Conservation (phyloP, 2,113 vertebrate genomes). For the Prinia subflava region DNA sequence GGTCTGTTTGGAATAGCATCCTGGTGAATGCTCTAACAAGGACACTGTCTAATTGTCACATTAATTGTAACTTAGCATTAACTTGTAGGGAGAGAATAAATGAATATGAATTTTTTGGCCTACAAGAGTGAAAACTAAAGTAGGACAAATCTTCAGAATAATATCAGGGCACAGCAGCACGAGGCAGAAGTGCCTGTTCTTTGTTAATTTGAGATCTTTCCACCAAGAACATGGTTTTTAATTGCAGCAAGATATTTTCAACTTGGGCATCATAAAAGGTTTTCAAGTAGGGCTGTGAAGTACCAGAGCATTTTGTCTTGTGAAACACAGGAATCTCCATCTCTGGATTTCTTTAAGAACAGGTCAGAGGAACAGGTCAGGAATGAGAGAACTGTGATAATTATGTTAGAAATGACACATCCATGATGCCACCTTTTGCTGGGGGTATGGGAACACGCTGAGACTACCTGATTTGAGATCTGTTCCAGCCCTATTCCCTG, state of each 20-base stretch:
- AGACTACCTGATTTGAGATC: neutral
- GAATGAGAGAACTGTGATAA: neutral
- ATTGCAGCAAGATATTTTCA: neutral
- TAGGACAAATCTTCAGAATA: neutral
- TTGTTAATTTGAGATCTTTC: neutral
- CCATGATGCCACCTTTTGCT: fast-evolving
- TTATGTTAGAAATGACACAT: neutral
- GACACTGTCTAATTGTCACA: neutral
- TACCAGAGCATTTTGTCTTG: neutral
- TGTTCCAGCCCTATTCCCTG: neutral
- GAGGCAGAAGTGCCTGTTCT: neutral
- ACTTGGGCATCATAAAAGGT: neutral
- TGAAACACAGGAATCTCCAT: neutral
- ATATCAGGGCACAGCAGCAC: neutral
- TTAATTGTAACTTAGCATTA: neutral
- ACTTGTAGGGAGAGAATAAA: neutral
- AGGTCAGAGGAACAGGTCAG: neutral
- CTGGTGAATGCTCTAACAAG: neutral
- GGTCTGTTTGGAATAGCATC: neutral
- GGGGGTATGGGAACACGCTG: neutral
- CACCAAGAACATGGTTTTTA: neutral
- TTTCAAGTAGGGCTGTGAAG: neutral
- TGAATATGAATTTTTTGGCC: neutral
- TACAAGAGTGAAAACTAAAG: neutral
- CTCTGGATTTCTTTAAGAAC: neutral